phyloP scores from a whole-genome alignment of 2,888 invertebrate genomes.

The Drosophila mulleri region DNA sequence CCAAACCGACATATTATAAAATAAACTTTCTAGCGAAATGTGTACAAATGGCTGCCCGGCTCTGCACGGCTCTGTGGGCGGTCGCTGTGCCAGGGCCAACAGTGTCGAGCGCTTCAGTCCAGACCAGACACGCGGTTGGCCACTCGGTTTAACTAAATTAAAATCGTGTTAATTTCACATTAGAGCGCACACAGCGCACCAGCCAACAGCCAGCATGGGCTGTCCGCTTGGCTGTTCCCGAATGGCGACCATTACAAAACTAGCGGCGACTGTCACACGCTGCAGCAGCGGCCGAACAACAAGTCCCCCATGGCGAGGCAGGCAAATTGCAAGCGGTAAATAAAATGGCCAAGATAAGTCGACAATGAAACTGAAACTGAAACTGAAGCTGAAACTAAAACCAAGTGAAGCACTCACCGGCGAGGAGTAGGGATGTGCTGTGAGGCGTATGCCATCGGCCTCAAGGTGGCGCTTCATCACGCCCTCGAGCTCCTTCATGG shows the following conservation, averaged over 20 bases:
- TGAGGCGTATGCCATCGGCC: conserved; percentile 94
- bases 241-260: conserved; percentile 60
- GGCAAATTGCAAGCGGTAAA: conserved; percentile 74
- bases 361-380: conserved; percentile 17
- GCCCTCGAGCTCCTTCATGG: conserved; percentile 88
- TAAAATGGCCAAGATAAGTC: conserved; percentile 71
- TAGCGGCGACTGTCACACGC: conserved; percentile 58
- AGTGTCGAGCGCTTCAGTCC: conserved; percentile 4
- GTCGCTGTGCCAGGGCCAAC: background rate
- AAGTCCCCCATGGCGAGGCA: conserved; percentile 50
- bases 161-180: conserved; percentile 82
- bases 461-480: conserved; percentile 93
- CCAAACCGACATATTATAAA: conserved; percentile 70
- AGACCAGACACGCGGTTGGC: conserved; percentile 62
- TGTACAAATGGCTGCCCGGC: conserved; percentile 16
- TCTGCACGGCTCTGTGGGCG: background rate
- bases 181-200: conserved; percentile 74
- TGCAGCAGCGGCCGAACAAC: conserved; percentile 20
- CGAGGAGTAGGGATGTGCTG: conserved; percentile 95
- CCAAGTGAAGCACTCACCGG: conserved; percentile 91
- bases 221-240: conserved; percentile 47
- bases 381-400: background rate
- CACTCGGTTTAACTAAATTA: conserved; percentile 81
- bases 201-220: conserved; percentile 18
- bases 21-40: conserved; percentile 60